phyloP scores from a whole-genome alignment of 2,113 vertebrate genomes.

The human region DNA sequence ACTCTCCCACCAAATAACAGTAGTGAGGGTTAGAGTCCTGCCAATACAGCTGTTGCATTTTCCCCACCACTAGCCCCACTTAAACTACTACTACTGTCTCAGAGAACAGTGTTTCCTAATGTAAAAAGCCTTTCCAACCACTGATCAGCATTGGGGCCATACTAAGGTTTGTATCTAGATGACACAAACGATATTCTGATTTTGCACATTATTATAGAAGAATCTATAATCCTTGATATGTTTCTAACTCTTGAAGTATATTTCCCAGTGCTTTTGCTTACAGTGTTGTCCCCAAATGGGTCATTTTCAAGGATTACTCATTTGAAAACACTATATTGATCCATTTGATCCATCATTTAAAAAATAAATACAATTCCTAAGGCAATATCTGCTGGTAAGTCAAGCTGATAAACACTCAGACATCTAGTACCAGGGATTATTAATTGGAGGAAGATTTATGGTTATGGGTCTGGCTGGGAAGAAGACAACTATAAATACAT shows the following conservation, averaged over 20 bases:
- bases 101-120: neutral
- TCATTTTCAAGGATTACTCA: slow-evolving; percentile 5
- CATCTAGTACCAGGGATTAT: slow-evolving; percentile 50
- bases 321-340: slow-evolving; percentile 11
- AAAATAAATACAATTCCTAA: slow-evolving; percentile 51
- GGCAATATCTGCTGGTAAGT: slow-evolving; percentile 65
- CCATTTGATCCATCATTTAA: neutral
- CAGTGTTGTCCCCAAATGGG: neutral
- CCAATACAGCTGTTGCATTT: neutral
- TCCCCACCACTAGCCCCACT: slow-evolving; percentile 12
- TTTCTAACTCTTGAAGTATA: slow-evolving; percentile 50
- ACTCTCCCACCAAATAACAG: neutral
- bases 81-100: neutral
- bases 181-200: neutral
- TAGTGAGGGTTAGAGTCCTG: slow-evolving; percentile 42
- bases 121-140: neutral
- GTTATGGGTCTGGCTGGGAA: slow-evolving; percentile 30
- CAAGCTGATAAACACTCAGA: slow-evolving; percentile 48
- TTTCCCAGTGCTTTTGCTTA: slow-evolving; percentile 59
- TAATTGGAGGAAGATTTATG: neutral
- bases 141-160: neutral
- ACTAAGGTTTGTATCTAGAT: neutral
- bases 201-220: slow-evolving; percentile 45
- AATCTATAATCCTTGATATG: slow-evolving; percentile 15
- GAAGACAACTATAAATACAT: neutral